Evolutionary conservation across 2,888 invertebrate species (phyloP), one percentile per base, ranked within the genome.

Genomic region (Synergus gifuensis): DNA sequence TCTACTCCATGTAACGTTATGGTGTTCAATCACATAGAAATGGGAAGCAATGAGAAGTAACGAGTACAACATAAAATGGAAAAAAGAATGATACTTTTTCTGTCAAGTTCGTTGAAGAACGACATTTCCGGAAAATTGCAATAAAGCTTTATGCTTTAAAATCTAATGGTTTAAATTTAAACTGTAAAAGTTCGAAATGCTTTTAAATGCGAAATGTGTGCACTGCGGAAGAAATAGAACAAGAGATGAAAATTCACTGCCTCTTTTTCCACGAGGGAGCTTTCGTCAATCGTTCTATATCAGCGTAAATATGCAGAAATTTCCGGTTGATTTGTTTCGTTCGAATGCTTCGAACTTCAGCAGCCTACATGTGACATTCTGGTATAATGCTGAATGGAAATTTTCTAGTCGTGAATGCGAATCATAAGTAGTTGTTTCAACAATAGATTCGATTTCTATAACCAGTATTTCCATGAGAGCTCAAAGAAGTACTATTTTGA

Each of bases 1-100:
- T n/a, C 66, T 42, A 60, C 18, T 60, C 64, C 40, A 64, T 64
- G 64, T 40, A 66, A 66, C 44, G 66, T 18, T 66, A 66, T 66
- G 66, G 66, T 66, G 40, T 66, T 66, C 42, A 42, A 40, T 40
- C 64, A 42, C 44, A 22, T 64, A 42, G 18, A n/a, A 44, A 66
- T 44, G 42, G 42, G 66, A n/a, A 66, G 42, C 9, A 64, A 64
- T 40, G n/a, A 64, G 64, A 64, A 18, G n/a, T 7, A n/a, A 40
- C 11, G 14, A 40, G 40, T 18, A 18, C n/a, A 42, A 18, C 44
- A 18, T 36, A 0, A 36, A 36, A 36, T 36, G 36, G 36, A 36
- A 36, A 36, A 5, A 36, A 36, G 28, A 36, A 36, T 36, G 36
- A 36, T n/a, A 66, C 42, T 66, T 18, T 40, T 66, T 66, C 40